A percentile compares a stretch with the other conserved stretches of the same genome.
phyloP scores from a whole-genome alignment of 2,113 vertebrate genomes.

The Prinia subflava region DNA sequence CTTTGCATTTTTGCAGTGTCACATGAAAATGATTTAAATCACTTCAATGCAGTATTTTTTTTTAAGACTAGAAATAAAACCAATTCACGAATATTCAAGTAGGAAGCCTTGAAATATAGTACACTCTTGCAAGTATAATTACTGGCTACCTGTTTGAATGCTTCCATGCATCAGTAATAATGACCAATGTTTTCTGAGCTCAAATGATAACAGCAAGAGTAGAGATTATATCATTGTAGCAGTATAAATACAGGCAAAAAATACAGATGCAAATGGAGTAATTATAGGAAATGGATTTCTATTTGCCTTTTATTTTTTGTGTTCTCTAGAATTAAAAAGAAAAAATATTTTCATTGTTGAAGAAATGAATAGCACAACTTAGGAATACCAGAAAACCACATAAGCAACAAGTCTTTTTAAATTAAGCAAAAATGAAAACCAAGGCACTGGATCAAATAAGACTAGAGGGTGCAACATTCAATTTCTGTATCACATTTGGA shows the following conservation, averaged over 20 bases:
- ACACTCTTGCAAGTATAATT: conserved; percentile 10
- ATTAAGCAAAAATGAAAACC: not conserved
- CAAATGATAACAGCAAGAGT: not conserved
- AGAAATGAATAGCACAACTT: not conserved
- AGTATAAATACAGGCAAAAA: conserved; percentile 2
- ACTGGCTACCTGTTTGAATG: conserved; percentile 4
- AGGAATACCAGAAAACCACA: not conserved
- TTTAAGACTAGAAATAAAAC: conserved; percentile 22
- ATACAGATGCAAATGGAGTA: not conserved
- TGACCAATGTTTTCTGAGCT: conserved; percentile 13
- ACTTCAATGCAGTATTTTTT: not conserved
- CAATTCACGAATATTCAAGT: conserved; percentile 15
- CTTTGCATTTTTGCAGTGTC: conserved; percentile 7
- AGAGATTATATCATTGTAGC: not conserved
- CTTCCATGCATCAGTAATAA: conserved; percentile 24
- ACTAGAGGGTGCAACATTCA: not conserved
- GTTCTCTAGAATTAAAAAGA: not conserved
- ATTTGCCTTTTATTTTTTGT: not conserved
- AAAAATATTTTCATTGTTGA: not conserved
- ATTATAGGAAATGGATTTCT: not conserved
- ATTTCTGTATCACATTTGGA: not conserved
- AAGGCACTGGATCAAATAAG: not conserved
- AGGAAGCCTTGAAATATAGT: conserved; percentile 19
- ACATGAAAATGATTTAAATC: conserved; percentile 51
- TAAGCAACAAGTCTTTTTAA: conserved; percentile 11